Evolutionary conservation across 2,113 vertebrate species (phyloP).

Genomic region (Podarcis cretensis): DNA sequence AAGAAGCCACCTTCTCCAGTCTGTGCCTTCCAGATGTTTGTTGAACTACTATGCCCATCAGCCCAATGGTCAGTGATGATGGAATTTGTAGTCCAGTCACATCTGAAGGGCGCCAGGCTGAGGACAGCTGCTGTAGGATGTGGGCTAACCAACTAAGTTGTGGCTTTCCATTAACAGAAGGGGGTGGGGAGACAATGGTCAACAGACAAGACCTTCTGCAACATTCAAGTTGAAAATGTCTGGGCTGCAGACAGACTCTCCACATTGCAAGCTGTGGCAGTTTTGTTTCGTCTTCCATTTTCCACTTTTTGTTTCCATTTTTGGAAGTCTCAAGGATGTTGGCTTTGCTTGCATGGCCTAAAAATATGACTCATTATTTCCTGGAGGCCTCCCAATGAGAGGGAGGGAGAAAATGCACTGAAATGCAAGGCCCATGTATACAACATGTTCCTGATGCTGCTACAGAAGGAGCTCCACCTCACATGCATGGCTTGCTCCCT

Average conservation of each 20-base stretch:
- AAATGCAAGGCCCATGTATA: not conserved
- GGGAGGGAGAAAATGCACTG: conserved; percentile 27
- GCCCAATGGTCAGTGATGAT: too few relatives aligned
- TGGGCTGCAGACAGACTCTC: not conserved
- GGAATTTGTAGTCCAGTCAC: too few relatives aligned
- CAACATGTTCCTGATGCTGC: conserved; percentile 27
- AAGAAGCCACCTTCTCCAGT: too few relatives aligned
- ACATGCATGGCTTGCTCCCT: conserved; percentile 17
- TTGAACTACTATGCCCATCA: too few relatives aligned
- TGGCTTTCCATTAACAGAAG: conserved; percentile 36
- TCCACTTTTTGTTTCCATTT: conserved; percentile 23
- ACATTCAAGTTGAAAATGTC: conserved; percentile 45
- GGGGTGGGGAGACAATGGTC: conserved; percentile 2
- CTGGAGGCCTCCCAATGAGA: conserved; percentile 58
- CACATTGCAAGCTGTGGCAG: conserved; percentile 15
- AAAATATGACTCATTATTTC: conserved; percentile 56
- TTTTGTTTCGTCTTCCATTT: conserved; percentile 4
- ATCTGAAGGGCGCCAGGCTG: too few relatives aligned
- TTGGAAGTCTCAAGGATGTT: conserved; percentile 25
- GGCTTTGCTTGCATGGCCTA: conserved; percentile 13
- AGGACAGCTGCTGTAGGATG: too few relatives aligned
- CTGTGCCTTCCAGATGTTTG: too few relatives aligned
- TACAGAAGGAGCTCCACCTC: conserved; percentile 57
- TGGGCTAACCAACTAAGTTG: not conserved
- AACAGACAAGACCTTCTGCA: conserved; percentile 34